Evolutionary conservation across 2,888 invertebrate species (phyloP).

Genomic region (Drosophila engyochracea): DNA sequence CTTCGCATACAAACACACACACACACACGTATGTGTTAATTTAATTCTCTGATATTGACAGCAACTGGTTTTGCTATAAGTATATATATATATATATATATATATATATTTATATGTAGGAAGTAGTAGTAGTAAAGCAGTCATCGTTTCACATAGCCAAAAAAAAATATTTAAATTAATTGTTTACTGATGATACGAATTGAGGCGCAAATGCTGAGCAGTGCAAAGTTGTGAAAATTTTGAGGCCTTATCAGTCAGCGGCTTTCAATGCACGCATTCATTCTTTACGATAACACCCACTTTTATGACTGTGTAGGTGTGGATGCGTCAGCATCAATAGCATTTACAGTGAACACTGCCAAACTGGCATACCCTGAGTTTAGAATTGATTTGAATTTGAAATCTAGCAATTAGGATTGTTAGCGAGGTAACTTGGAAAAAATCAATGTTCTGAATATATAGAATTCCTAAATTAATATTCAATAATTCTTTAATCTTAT

Average conservation of each 20-base stretch:
- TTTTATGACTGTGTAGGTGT: background rate
- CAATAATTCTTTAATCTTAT: background rate
- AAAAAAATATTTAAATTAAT: conserved; percentile 36
- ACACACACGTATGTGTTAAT: conserved; percentile 40
- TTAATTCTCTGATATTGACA: conserved; percentile 36
- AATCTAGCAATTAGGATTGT: conserved; percentile 1
- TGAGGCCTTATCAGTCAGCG: conserved; percentile 46
- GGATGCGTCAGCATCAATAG: conserved; percentile 10
- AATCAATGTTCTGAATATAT: background rate
- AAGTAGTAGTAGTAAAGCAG: background rate
- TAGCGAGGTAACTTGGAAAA: background rate
- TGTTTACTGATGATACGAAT: conserved; percentile 25
- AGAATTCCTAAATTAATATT: background rate
- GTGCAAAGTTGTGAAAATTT: too few species aligned
- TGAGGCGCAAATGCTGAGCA: background rate
- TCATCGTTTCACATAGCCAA: conserved; percentile 1
- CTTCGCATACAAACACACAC: background rate
- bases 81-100: background rate
- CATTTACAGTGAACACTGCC: background rate
- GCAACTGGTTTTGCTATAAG: conserved; percentile 42
- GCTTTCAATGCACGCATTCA: conserved; percentile 19
- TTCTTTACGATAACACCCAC: conserved; percentile 20
- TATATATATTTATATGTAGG: background rate
- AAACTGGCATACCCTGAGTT: background rate
- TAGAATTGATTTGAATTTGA: background rate